Evolutionary conservation across 35 echinoderm and acorn worm species (phyloP).

Genomic region (Holothuria glaberrima): DNA sequence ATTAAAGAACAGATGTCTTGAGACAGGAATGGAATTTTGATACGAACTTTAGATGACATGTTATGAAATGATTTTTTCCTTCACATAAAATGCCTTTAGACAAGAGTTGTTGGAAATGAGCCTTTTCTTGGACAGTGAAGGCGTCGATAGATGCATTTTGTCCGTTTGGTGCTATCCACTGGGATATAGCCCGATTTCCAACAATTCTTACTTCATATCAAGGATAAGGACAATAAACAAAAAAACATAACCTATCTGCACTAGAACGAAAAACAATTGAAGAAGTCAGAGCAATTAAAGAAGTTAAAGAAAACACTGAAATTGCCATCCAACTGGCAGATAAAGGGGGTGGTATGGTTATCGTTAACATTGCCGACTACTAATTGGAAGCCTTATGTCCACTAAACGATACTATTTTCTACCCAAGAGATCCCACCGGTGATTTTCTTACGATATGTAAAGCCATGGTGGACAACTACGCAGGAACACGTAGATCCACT

Average conservation of each 20-base stretch:
- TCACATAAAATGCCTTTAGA: no score
- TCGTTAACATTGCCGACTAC: slow-evolving; percentile 33
- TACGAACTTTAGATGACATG: no score
- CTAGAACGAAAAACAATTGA: no score
- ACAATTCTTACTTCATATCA: neutral
- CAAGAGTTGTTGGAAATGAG: no score
- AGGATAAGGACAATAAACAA: neutral
- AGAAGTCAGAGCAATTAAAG: neutral
- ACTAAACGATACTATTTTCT: neutral
- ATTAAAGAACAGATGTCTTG: no score
- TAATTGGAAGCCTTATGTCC: slow-evolving; percentile 8
- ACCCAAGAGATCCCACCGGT: neutral
- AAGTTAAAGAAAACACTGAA: neutral
- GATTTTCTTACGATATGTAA: neutral
- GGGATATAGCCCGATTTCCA: no score
- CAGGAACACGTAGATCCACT: neutral
- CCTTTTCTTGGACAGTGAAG: no score
- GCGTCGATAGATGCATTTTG: no score
- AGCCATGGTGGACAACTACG: neutral
- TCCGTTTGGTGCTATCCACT: no score
- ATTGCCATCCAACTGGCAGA: slow-evolving; percentile 36
- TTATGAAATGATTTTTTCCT: no score
- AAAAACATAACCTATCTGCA: slow-evolving; percentile 15
- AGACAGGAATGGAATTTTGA: no score
- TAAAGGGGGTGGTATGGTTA: slow-evolving; percentile 16